These are phyloP conservation scores for Clarias pachynema DNA, from an alignment of 2,797 vertebrate genomes.

Conservation along the genomic window DNA sequence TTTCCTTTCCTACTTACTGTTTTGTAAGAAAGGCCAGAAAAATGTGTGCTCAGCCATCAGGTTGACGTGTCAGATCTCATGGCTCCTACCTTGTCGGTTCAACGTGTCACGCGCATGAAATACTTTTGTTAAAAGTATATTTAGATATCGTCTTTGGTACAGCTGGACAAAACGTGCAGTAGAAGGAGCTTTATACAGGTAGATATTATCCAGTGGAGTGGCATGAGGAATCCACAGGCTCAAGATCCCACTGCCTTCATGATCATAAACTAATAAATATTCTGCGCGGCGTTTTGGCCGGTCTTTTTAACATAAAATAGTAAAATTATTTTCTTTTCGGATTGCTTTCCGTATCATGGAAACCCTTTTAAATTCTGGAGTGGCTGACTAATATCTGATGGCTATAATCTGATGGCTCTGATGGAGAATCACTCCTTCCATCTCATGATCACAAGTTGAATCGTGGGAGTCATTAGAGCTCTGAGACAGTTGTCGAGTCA, in stretches of 20 bases:
- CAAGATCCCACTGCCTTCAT: not conserved
- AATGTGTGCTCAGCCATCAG: too few relatives aligned
- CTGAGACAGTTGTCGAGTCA: constrained; percentile 22
- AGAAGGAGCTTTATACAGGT: not conserved
- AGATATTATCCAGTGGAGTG: not conserved
- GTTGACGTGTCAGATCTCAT: too few relatives aligned
- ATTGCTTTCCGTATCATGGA: not conserved
- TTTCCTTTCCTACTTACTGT: too few relatives aligned
- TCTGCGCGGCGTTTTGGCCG: not conserved
- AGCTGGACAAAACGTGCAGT: not conserved
- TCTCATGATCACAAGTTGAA: not conserved
- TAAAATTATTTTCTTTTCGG: not conserved
- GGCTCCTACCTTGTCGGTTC: too few relatives aligned
- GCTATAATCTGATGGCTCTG: not conserved
- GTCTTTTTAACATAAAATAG: too few relatives aligned
- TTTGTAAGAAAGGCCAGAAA: too few relatives aligned
- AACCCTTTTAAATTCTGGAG: not conserved
- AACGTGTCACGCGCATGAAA: too few relatives aligned
- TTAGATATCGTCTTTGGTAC: not conserved
- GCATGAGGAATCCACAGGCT: not conserved
- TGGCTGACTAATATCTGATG: not conserved
- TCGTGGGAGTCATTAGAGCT: constrained; percentile 14
- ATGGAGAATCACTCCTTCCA: too few relatives aligned
- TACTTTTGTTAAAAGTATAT: not conserved
- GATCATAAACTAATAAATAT: not conserved